Conservation (phyloP, 2,888 invertebrate species). For the Perizoma affinitatum region DNA sequence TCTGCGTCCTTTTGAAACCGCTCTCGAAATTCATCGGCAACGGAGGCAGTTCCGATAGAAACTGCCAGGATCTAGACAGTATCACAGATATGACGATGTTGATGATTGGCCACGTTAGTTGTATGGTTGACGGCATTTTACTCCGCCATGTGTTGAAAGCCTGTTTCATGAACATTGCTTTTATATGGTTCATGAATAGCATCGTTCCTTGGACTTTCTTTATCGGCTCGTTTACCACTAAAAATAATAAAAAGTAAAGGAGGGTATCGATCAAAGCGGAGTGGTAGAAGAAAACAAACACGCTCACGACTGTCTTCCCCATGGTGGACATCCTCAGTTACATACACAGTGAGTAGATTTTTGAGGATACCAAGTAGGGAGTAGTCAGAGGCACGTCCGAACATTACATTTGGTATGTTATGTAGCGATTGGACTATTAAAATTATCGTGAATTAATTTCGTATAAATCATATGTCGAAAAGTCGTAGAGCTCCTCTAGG, state of each 20-base stretch:
- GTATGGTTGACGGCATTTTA: constrained; percentile 69
- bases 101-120: constrained; percentile 71
- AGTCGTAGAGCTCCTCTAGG: no score
- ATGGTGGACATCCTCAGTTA: no score
- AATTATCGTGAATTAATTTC: no score
- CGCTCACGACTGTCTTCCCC: no score
- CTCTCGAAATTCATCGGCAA: constrained; percentile 81
- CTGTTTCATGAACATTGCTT: constrained; percentile 76
- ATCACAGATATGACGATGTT: constrained; percentile 72
- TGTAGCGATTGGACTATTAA: no score
- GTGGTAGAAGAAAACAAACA: no score
- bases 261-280: no score
- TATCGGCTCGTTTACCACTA: constrained; percentile 61
- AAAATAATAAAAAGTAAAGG: constrained; percentile 37
- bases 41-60: constrained; percentile 83
- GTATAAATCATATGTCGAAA: no score
- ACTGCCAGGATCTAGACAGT: constrained; percentile 74
- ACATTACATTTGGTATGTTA: no score
- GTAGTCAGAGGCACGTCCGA: no score
- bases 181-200: constrained; percentile 69
- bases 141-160: constrained; percentile 67
- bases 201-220: constrained; percentile 66
- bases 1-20: constrained; percentile 65
- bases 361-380: no score
- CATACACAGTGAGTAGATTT: no score